Conservation (phyloP, 2,888 invertebrate genomes). For the Neocrepidodera transversa region DNA sequence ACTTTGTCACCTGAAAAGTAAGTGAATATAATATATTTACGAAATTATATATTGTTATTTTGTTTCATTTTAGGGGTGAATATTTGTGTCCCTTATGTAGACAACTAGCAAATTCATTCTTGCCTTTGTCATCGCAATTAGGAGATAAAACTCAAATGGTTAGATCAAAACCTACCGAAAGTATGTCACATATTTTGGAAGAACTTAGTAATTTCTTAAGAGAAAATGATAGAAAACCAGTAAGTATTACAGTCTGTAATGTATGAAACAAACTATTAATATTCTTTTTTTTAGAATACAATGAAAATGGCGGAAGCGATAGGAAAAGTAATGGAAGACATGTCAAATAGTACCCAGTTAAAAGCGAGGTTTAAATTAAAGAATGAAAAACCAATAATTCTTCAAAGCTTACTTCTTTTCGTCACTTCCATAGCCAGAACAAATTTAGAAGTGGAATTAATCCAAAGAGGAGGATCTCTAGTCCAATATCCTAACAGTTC, state of each 20-base stretch:
- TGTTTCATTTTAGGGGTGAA: conserved; percentile 70
- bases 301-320: conserved; percentile 85
- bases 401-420: conserved; percentile 83
- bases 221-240: conserved; percentile 72
- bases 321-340: conserved; percentile 92
- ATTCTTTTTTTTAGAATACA: conserved; percentile 63
- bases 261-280: not conserved
- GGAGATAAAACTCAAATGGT: conserved; percentile 72
- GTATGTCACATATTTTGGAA: conserved; percentile 61
- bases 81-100: conserved; percentile 95
- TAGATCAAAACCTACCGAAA: conserved; percentile 64
- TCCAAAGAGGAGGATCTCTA: conserved; percentile 86
- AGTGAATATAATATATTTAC: conserved; percentile 46
- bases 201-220: conserved; percentile 69
- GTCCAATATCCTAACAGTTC: conserved; percentile 56
- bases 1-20: conserved; percentile 74
- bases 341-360: conserved; percentile 86
- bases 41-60: conserved; percentile 20
- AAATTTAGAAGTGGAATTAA: conserved; percentile 91
- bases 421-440: conserved; percentile 89
- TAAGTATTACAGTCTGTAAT: conserved; percentile 54
- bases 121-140: conserved; percentile 80
- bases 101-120: conserved; percentile 87
- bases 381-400: conserved; percentile 65
- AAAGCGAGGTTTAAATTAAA: conserved; percentile 81